phyloP scores from a whole-genome alignment of 2,113 vertebrate genomes.

The Sinocyclocheilus maitianheensis region DNA sequence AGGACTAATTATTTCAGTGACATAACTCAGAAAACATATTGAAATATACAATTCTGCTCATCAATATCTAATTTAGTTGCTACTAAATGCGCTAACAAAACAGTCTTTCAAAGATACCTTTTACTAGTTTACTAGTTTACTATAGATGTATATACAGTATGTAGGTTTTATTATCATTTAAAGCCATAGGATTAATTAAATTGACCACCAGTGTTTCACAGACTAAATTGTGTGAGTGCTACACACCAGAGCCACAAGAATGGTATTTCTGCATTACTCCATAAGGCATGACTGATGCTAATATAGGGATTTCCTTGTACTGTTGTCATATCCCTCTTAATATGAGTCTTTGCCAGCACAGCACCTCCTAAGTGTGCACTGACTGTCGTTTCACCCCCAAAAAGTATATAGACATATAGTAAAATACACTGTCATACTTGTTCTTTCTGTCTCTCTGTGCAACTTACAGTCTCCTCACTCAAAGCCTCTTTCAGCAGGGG shows the following conservation, averaged over 20 bases:
- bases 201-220: neutral
- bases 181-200: neutral
- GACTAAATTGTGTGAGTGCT: conserved; percentile 31
- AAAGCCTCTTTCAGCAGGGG: conserved; percentile 51
- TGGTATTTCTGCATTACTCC: conserved; percentile 2
- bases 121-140: neutral
- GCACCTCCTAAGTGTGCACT: conserved; percentile 31
- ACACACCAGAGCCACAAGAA: conserved; percentile 37
- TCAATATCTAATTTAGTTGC: neutral
- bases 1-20: neutral
- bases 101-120: neutral
- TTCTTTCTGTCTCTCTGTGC: conserved; percentile 8
- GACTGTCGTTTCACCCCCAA: conserved; percentile 12
- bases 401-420: conserved; percentile 36
- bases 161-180: neutral
- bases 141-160: neutral
- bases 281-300: conserved; percentile 51
- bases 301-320: conserved; percentile 53
- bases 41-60: neutral
- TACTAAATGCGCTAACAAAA: neutral
- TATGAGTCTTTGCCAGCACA: conserved; percentile 30
- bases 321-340: conserved; percentile 28
- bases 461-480: conserved; percentile 27
- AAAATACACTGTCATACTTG: conserved; percentile 28
- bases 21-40: neutral